A percentile compares a stretch with the other conserved stretches of the same genome.
These are phyloP conservation scores for Lipophrys pholis DNA, from an alignment of 2,113 vertebrate genomes.

Conservation along the genomic window DNA sequence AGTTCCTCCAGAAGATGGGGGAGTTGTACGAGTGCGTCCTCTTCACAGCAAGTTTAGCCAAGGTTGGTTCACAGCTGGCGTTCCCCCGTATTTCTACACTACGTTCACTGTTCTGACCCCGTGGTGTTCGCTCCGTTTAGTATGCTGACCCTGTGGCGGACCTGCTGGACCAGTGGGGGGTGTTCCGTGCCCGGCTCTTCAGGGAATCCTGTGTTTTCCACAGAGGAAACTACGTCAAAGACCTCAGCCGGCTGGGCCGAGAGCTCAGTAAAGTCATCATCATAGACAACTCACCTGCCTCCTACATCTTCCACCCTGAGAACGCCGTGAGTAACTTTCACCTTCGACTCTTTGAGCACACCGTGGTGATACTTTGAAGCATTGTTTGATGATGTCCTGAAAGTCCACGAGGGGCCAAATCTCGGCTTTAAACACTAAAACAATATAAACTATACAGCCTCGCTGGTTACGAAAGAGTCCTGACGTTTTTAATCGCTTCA, in stretches of 20 bases:
- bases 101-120: no score
- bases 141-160: conserved; percentile 98
- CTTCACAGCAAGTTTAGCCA: conserved; percentile 97
- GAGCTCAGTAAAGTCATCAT: conserved; percentile 97
- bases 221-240: conserved; percentile 97
- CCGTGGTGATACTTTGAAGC: no score
- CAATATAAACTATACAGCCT: no score
- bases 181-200: conserved; percentile 95
- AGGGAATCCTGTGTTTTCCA: conserved; percentile 99
- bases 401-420: no score
- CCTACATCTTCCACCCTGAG: conserved; percentile 98
- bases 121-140: conserved; percentile 69
- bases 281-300: conserved; percentile 97
- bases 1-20: conserved; percentile 98
- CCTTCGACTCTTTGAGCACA: background rate
- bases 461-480: no score
- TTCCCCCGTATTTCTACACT: no score
- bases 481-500: no score
- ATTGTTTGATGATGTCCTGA: no score
- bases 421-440: no score
- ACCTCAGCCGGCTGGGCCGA: conserved; percentile 95
- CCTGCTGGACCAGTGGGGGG: conserved; percentile 95
- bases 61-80: conserved; percentile 80
- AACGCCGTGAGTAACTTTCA: conserved; percentile 89
- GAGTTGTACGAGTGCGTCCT: conserved; percentile 97